Evolutionary conservation across 2,888 invertebrate genomes (phyloP).

Genomic region (Myathropa florea): DNA sequence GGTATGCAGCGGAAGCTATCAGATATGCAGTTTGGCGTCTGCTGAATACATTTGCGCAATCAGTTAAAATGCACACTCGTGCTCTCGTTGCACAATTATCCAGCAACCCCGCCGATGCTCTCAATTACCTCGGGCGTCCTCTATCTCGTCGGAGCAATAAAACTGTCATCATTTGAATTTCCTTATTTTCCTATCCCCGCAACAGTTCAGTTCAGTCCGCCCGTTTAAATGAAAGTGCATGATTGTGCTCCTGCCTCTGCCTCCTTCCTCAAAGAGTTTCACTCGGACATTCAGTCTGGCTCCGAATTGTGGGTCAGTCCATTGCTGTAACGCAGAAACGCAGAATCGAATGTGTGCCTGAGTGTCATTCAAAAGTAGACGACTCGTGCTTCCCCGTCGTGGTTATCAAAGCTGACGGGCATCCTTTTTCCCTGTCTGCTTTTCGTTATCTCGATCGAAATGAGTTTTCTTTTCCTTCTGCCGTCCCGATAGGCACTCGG

Average conservation of each 20-base stretch:
- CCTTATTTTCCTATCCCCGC: conserved; percentile 16
- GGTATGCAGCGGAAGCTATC: neutral
- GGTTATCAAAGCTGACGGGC: no score
- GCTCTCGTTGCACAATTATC: conserved; percentile 8
- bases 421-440: neutral
- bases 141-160: conserved; percentile 45
- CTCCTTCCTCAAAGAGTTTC: neutral
- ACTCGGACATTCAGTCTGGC: conserved; percentile 39
- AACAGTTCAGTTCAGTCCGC: conserved; percentile 7
- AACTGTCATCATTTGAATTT: conserved; percentile 56
- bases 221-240: conserved; percentile 28
- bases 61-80: neutral
- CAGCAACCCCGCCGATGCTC: conserved; percentile 32
- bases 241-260: neutral
- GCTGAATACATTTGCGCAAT: neutral
- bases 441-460: conserved; percentile 50
- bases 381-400: neutral
- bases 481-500: neutral
- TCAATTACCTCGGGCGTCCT: conserved; percentile 39
- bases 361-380: neutral
- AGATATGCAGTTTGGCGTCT: neutral
- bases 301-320: conserved; percentile 52
- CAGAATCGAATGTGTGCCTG: conserved; percentile 16
- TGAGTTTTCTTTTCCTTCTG: no score
- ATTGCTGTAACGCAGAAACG: conserved; percentile 21